Base-by-base conservation (phyloP, 2,113 vertebrate species). In the Polypterus bichir region DNA sequence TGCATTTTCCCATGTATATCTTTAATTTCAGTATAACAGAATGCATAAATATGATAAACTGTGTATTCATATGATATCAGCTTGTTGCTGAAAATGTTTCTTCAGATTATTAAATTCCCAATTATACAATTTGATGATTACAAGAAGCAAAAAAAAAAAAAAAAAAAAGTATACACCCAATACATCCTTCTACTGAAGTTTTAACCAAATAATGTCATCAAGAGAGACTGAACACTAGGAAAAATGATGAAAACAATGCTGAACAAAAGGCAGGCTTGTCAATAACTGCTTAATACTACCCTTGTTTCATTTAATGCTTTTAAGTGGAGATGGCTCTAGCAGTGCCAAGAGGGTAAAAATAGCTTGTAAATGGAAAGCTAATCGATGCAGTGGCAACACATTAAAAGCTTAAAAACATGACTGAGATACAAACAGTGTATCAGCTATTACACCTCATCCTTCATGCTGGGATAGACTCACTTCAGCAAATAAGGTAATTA, bases 401-500 rank as follows among this genome's bases (percentile, higher is more conserved):
- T 63, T 67, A 65, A 58, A 57, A 46, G 59, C 44, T 57, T 64
- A 71, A 68, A 56, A 48, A 48, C 44, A 62, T 59, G 71, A 58
- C 62, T 5, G 58, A 65, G 9, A 8, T 9, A 65, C 67, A 72
- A 60, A 69, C 55, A 44, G 64, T 63, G 69, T 67, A 60, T 63
- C 63, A 5, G 59, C 9, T 45, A 49, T 46, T 49, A 10, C 9
- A 54, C 48, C 56, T 46, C 61, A 2, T 51, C 46, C 62, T 52
- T 62, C 48, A n/a, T 1, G 47, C 6, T 54, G 49, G 57, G 49
- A 47, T 45, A 48, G 54, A n/a, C 54, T 65, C 47, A 65, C 59
- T 65, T 71, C 59, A 52, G 56, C 54, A 10, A 3, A 3, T 5
- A 53, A 54, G 57, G 62, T 72, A 59, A 73, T 77, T 71, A 70